These are phyloP conservation scores for Pachyrhynchus sulphureomaculatus DNA, from an alignment of 1,140 invertebrate species.

Conservation along the genomic window DNA sequence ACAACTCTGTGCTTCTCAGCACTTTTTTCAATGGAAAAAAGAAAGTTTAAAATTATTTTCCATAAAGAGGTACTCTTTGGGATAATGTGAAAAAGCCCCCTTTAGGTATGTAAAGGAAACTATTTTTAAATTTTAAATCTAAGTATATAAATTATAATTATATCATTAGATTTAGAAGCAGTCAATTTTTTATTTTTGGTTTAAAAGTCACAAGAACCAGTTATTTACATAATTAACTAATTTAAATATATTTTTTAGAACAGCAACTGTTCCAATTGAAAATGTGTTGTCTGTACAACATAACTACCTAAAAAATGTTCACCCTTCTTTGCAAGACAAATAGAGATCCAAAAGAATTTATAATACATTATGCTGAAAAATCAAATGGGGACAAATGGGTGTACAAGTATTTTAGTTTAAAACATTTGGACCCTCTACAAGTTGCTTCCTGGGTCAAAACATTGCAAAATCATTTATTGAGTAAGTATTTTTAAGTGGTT, in stretches of 20 bases:
- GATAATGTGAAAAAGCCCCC: constrained; percentile 61
- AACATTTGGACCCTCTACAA: constrained; percentile 62
- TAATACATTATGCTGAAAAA: constrained; percentile 64
- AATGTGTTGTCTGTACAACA: constrained; percentile 59
- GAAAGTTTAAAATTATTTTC: constrained; percentile 64
- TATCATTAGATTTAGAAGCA: too few species aligned
- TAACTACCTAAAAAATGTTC: constrained; percentile 45
- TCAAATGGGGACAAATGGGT: constrained; percentile 62
- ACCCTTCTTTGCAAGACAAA: constrained; percentile 40
- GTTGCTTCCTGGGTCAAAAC: constrained; percentile 65
- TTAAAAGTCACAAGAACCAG: too few species aligned
- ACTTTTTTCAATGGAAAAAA: constrained; percentile 65
- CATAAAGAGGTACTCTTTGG: constrained; percentile 64
- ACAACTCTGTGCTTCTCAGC: constrained; percentile 58
- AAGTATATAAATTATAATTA: too few species aligned
- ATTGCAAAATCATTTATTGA: constrained; percentile 56
- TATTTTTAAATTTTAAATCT: too few species aligned
- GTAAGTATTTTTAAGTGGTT: too few species aligned
- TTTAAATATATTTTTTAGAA: constrained; percentile 48
- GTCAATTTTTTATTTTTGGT: too few species aligned
- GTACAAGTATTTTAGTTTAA: constrained; percentile 59
- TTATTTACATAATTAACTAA: too few species aligned
- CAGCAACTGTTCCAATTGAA: constrained; percentile 56
- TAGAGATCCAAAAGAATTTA: constrained; percentile 58
- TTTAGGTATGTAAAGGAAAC: constrained; percentile 59